A percentile compares a stretch with the other conserved stretches of the same genome.
Conservation (phyloP, 2,888 invertebrate species). For the Limenitis camilla region DNA sequence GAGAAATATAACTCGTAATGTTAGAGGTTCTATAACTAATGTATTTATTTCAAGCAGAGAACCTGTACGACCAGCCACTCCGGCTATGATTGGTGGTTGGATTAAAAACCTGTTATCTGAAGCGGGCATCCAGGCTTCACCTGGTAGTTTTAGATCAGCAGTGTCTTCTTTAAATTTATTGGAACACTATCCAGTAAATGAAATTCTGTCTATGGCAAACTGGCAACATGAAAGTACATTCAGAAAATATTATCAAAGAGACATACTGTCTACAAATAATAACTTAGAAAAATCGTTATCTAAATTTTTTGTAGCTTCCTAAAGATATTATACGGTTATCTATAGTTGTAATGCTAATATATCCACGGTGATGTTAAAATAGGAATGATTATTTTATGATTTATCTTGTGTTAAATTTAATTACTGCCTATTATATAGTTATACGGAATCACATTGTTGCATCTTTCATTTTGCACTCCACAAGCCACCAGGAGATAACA, state of each 20-base stretch:
- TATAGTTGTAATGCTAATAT: too few relatives aligned
- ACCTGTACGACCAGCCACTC: slow-evolving; percentile 9
- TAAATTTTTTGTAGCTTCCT: not conserved
- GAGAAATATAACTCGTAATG: not conserved
- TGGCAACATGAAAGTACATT: slow-evolving; percentile 16
- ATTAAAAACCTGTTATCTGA: slow-evolving; percentile 9
- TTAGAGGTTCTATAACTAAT: slow-evolving; percentile 7
- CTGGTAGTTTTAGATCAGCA: slow-evolving; percentile 19
- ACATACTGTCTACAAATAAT: not conserved
- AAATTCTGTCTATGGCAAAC: slow-evolving; percentile 17
- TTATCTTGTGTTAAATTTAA: not conserved
- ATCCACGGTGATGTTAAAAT: not conserved
- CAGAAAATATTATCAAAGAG: slow-evolving; percentile 8
- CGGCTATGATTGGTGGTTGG: slow-evolving; percentile 10
- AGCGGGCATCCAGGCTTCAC: slow-evolving; percentile 14
- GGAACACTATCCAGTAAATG: slow-evolving; percentile 18
- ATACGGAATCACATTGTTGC: slow-evolving; percentile 12
- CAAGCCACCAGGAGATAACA: slow-evolving; percentile 20
- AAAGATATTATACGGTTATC: not conserved
- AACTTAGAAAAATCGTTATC: slow-evolving; percentile 1
- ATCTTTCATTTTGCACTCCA: not conserved
- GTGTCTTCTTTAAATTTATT: slow-evolving; percentile 18
- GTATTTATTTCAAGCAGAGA: slow-evolving; percentile 15
- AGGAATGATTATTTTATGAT: not conserved
- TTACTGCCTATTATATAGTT: not conserved